phyloP scores from a whole-genome alignment of 2,888 invertebrate genomes.

The Achlya flavicornis region DNA sequence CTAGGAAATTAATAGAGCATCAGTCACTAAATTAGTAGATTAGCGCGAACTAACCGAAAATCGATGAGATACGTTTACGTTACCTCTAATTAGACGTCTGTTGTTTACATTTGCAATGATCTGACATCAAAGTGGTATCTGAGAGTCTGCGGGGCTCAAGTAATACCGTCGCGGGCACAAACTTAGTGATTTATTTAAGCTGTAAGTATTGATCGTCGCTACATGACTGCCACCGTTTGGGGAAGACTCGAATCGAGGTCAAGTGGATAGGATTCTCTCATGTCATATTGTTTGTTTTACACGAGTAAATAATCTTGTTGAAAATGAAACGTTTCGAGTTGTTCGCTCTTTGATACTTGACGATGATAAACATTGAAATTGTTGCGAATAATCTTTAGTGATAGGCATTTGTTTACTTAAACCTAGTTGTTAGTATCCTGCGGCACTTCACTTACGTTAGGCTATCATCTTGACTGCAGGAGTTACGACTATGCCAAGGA shows the following conservation, averaged over 20 bases:
- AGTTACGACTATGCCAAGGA: too few relatives aligned
- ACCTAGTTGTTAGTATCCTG: background rate
- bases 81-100: slow-evolving; percentile 68
- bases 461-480: too few relatives aligned
- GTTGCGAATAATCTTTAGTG: slow-evolving; percentile 17
- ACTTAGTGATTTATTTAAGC: slow-evolving; percentile 79
- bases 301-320: slow-evolving; percentile 56
- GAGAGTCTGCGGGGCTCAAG: slow-evolving; percentile 34
- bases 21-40: slow-evolving; percentile 63
- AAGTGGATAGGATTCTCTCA: slow-evolving; percentile 65
- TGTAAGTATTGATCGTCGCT: slow-evolving; percentile 70
- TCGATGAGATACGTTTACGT: slow-evolving; percentile 60
- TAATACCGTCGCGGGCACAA: slow-evolving; percentile 52
- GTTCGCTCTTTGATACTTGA: background rate
- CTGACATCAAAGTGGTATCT: slow-evolving; percentile 63
- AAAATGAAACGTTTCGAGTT: slow-evolving; percentile 15
- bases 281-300: slow-evolving; percentile 65
- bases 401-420: background rate
- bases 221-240: slow-evolving; percentile 61
- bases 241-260: slow-evolving; percentile 71
- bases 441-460: background rate
- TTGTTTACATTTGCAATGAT: slow-evolving; percentile 71
- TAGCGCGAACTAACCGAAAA: slow-evolving; percentile 58
- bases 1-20: slow-evolving; percentile 59
- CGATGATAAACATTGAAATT: slow-evolving; percentile 5